These are phyloP conservation scores for Patiria miniata DNA, from an alignment of 35 echinoderm and acorn worm genomes.

Conservation along the genomic window DNA sequence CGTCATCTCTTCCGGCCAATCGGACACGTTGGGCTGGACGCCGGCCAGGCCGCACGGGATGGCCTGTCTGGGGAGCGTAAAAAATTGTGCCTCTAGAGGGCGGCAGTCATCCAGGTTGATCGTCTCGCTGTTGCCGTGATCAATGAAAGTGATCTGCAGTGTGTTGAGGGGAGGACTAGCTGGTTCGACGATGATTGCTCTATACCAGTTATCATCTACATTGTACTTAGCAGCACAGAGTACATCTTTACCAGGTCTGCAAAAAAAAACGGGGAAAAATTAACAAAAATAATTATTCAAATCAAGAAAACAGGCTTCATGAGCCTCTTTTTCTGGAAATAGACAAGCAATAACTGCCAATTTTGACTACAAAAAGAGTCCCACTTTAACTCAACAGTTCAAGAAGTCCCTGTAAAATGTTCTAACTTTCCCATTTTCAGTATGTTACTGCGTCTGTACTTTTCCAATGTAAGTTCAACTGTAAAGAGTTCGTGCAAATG, in stretches of 20 bases:
- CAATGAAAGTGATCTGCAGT: background rate
- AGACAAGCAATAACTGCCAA: no score
- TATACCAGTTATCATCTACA: background rate
- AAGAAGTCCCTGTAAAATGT: no score
- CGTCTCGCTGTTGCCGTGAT: background rate
- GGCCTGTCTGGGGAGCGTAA: background rate
- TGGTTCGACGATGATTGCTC: background rate
- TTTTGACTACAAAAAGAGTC: no score
- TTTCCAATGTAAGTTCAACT: no score
- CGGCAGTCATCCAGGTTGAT: background rate
- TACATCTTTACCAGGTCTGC: background rate
- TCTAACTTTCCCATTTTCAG: no score
- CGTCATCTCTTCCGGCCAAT: background rate
- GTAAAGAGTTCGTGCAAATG: no score
- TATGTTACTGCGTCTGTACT: no score
- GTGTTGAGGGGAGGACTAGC: background rate
- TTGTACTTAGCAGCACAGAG: constrained; percentile 7
- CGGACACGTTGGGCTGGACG: background rate
- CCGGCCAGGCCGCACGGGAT: background rate
- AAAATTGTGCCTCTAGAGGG: background rate
- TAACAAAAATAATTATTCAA: no score
- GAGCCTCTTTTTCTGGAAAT: no score
- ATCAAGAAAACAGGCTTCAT: no score
- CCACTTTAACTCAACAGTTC: no score
- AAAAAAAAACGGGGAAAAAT: background rate